Evolutionary conservation across 2,888 invertebrate species (phyloP).

Genomic region (Drosophila neotestacea): DNA sequence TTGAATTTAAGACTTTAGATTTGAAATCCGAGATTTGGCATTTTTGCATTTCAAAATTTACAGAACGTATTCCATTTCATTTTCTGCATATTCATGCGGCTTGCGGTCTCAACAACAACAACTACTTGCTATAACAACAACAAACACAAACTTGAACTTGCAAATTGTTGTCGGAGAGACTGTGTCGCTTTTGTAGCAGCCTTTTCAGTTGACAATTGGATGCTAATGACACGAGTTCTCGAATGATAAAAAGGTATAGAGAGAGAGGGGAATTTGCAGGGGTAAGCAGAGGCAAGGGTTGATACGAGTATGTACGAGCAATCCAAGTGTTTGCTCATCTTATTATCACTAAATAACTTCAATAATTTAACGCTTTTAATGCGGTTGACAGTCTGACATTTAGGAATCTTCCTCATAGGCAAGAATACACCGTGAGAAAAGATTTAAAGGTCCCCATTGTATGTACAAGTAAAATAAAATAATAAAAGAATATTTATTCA

Average conservation of each 20-base stretch:
- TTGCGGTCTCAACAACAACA: constrained; percentile 26
- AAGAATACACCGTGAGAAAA: not conserved
- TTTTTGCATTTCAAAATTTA: constrained; percentile 42
- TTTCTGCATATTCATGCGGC: constrained; percentile 49
- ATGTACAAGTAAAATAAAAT: too few species aligned
- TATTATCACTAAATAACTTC: constrained; percentile 38
- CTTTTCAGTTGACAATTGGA: constrained; percentile 43
- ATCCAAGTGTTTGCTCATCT: constrained; percentile 22
- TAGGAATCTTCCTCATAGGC: not conserved
- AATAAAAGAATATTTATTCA: too few species aligned
- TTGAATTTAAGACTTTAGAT: constrained; percentile 40
- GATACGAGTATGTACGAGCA: not conserved
- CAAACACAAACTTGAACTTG: constrained; percentile 32
- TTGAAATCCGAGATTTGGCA: constrained; percentile 27
- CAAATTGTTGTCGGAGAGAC: constrained; percentile 5
- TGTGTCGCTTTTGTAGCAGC: constrained; percentile 21
- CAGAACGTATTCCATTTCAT: constrained; percentile 1
- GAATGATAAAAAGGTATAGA: not conserved
- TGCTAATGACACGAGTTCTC: constrained; percentile 53
- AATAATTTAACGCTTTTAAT: constrained; percentile 31
- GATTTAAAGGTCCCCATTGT: not conserved
- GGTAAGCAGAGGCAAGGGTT: not conserved
- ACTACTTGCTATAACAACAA: constrained; percentile 1
- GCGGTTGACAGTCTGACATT: constrained; percentile 1
- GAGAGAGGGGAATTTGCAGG: not conserved